A percentile compares a stretch with the other conserved stretches of the same genome.
Evolutionary conservation across 2,888 invertebrate genomes (phyloP).

Genomic region (Drosophila demipolita): DNA sequence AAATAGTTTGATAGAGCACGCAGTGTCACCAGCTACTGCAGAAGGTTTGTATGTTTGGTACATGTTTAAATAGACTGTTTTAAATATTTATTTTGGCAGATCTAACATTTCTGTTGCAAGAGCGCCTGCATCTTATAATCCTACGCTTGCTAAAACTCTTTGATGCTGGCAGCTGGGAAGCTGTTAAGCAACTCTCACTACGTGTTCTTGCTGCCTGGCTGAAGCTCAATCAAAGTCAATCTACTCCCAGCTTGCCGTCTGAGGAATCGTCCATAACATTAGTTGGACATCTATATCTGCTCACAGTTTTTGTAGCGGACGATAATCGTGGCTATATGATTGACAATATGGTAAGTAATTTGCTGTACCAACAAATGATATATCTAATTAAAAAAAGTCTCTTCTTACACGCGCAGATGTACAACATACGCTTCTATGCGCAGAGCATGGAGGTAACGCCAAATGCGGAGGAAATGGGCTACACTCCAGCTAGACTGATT

Average conservation of each 20-base stretch:
- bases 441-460: constrained; percentile 68
- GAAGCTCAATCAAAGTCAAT: constrained; percentile 31
- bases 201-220: constrained; percentile 81
- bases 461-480: constrained; percentile 24
- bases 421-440: constrained; percentile 81
- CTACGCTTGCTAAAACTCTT: constrained; percentile 81
- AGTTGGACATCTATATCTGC: constrained; percentile 78
- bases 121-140: constrained; percentile 74
- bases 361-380: neutral
- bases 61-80: neutral
- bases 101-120: constrained; percentile 66
- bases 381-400: neutral
- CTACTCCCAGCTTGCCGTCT: constrained; percentile 29
- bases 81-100: constrained; percentile 51
- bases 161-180: constrained; percentile 79
- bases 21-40: constrained; percentile 53
- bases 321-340: constrained; percentile 79
- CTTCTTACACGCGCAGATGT: constrained; percentile 59
- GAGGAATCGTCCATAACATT: constrained; percentile 58
- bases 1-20: constrained; percentile 63
- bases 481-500: constrained; percentile 79
- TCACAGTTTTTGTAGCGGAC: constrained; percentile 77
- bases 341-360: constrained; percentile 74
- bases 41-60: constrained; percentile 44
- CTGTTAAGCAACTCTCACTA: constrained; percentile 79